Base-by-base conservation (phyloP, 2,888 invertebrate species). In the Nudaria mundana region DNA sequence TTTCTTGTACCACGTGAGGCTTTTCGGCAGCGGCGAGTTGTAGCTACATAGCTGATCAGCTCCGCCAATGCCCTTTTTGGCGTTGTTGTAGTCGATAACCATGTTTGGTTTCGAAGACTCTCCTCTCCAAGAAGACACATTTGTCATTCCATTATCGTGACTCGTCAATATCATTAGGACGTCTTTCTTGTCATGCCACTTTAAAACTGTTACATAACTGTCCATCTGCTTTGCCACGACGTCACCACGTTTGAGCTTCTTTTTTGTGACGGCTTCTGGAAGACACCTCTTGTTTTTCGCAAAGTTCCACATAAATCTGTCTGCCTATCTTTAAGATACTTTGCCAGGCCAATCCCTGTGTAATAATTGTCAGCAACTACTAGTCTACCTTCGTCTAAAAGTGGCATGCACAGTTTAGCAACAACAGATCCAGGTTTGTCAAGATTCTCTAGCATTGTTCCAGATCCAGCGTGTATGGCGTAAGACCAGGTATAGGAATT, bases 371-470 rank as follows among this genome's bases (percentile, higher is more conserved):
- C 37, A 12, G 36, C 23, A 12, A 40, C 37, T 15, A 37, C 32
- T n/a, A 32, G 24, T 12, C 33, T 30, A 12, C 40, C 45, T 13
- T 24, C 28, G 3, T 41, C 43, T 30, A 48, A 20, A 32, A 44
- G 37, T 16, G 32, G 28, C 29, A 48, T 41, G 29, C 42, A 40
- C 24, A 52, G 24, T 22, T 40, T 28, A 8, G 37, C 40, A 6
- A 49, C 34, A 11, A 45, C 36, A 26, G 41, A 42, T 22, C 48
- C 42, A 3, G 50, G 40, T 32, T 44, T 50, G 33, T 52, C 38
- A 15, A 50, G 18, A 43, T 31, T 26, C 22, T 26, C 26, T n/a
- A 45, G 11, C 3, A 12, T 3, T 12, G 25, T 5, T 12, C 25
- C 23, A 23, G 43, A 44, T 32, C 44, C 44, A 25, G 44, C 40